Percentiles rank a stretch among this genome's conserved stretches.
Evolutionary conservation across 2,113 vertebrate genomes (phyloP).

Genomic region (Cercocebus atys): DNA sequence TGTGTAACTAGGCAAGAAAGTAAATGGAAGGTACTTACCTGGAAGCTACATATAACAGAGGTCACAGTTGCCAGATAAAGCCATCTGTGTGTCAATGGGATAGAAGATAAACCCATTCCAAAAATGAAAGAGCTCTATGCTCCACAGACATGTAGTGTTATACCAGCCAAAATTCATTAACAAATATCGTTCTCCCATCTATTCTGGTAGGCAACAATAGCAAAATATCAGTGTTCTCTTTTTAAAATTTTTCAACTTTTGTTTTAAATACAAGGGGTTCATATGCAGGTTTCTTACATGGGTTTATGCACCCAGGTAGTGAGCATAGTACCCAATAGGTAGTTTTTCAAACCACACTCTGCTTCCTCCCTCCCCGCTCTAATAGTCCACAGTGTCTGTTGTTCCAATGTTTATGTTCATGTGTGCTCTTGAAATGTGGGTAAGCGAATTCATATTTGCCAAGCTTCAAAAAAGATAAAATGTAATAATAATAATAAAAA

Average conservation of each 20-base stretch:
- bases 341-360: too few species aligned
- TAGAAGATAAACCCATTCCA: neutral
- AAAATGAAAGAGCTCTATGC: neutral
- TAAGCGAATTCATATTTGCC: neutral
- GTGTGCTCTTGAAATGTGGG: neutral
- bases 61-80: neutral
- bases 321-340: neutral
- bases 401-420: too few species aligned
- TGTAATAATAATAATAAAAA: neutral
- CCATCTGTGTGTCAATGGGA: neutral
- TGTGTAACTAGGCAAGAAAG: neutral
- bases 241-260: too few species aligned
- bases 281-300: too few species aligned
- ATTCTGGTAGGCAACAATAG: neutral
- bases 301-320: too few species aligned
- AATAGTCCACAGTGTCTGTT: too few species aligned
- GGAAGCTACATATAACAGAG: neutral
- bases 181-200: neutral
- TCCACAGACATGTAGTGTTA: neutral
- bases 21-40: neutral
- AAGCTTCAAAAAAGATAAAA: constrained; percentile 21
- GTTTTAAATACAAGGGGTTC: too few species aligned
- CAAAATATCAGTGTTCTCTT: neutral
- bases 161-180: constrained; percentile 7
- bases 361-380: too few species aligned